These are phyloP conservation scores for Himalopsyche phryganea DNA, from an alignment of 1,140 invertebrate genomes.

Conservation along the genomic window DNA sequence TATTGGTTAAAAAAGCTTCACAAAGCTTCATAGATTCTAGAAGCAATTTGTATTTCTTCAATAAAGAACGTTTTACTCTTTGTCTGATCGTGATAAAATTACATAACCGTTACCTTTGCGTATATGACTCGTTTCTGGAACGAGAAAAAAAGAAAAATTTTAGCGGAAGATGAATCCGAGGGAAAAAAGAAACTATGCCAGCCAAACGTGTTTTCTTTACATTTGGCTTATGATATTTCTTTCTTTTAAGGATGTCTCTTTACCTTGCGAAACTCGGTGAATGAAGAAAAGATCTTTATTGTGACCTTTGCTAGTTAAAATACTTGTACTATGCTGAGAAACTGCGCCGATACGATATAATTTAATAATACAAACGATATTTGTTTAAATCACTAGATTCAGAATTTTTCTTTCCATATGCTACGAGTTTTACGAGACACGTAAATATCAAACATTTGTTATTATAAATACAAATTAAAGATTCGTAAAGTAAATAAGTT, in stretches of 20 bases:
- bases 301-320: conserved; percentile 4
- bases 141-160: background rate
- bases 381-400: too few species aligned
- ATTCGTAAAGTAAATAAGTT: too few species aligned
- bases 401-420: too few species aligned
- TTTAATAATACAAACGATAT: too few species aligned
- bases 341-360: conserved; percentile 1
- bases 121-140: background rate
- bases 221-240: conserved; percentile 32
- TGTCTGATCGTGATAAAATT: conserved; percentile 2
- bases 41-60: too few species aligned
- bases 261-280: background rate
- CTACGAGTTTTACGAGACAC: too few species aligned
- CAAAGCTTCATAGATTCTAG: too few species aligned
- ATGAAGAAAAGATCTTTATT: conserved; percentile 1
- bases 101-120: background rate
- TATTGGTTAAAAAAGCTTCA: too few species aligned
- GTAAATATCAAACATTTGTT: too few species aligned
- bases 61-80: too few species aligned
- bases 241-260: background rate
- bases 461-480: too few species aligned
- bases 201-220: conserved; percentile 29
- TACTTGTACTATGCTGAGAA: background rate
- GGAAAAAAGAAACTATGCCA: conserved; percentile 17
- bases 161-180: background rate